Evolutionary conservation across 2,888 invertebrate genomes (phyloP).

Genomic region (Pseudococcus longispinus): DNA sequence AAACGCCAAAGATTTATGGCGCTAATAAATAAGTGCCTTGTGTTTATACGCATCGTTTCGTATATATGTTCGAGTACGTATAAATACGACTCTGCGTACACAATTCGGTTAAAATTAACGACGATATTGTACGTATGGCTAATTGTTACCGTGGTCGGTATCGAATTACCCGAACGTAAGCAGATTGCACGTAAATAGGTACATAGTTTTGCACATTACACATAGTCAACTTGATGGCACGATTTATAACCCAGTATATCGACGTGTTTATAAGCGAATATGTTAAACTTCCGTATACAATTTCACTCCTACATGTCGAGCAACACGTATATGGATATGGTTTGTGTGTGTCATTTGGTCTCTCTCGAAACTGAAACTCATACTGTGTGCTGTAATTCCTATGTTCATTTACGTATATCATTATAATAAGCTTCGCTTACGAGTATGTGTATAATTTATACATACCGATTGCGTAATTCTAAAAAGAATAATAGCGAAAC

Average conservation of each 20-base stretch:
- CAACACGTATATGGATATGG: neutral
- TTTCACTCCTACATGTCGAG: slow-evolving; percentile 20
- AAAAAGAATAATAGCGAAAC: neutral
- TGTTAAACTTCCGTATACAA: slow-evolving; percentile 2
- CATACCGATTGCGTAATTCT: neutral
- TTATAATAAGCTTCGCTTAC: neutral
- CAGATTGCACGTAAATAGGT: neutral
- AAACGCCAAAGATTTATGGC: neutral
- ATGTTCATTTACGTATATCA: neutral
- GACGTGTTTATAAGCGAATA: neutral
- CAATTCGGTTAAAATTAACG: slow-evolving; percentile 14
- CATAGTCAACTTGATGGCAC: neutral
- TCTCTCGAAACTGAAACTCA: neutral
- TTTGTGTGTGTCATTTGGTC: neutral
- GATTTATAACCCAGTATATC: neutral
- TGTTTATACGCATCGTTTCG: slow-evolving; percentile 2
- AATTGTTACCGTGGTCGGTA: neutral
- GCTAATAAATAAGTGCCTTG: slow-evolving; percentile 7
- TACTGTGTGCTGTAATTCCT: neutral
- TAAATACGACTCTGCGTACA: too few species aligned
- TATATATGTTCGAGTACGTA: too few species aligned
- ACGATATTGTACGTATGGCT: neutral
- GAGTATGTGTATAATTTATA: neutral
- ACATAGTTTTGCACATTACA: neutral
- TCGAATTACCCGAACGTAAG: neutral